Evolutionary conservation across 1,140 invertebrate genomes (phyloP).

Genomic region (Dinoponera quadriceps): DNA sequence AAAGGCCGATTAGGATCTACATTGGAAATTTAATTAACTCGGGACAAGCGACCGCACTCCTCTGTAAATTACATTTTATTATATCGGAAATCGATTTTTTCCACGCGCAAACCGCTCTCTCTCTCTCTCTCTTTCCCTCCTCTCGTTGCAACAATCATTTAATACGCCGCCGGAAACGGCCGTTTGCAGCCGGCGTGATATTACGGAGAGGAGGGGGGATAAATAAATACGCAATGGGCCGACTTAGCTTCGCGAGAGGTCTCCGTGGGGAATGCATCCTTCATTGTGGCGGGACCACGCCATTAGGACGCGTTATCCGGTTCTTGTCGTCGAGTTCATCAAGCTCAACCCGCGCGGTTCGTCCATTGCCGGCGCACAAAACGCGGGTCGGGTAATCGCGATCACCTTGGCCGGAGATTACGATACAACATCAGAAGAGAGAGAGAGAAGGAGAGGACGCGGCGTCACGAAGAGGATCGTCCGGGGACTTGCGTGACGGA

Average conservation of each 20-base stretch:
- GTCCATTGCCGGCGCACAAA: background rate
- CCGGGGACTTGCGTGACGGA: slow-evolving; percentile 78
- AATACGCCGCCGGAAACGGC: slow-evolving; percentile 19
- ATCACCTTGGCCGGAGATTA: slow-evolving; percentile 49
- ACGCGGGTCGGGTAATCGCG: slow-evolving; percentile 14
- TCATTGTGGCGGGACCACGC: background rate
- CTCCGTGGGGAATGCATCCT: slow-evolving; percentile 37
- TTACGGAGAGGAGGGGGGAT: background rate
- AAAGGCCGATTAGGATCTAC: slow-evolving; percentile 49
- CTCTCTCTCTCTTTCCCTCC: background rate
- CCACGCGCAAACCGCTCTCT: background rate
- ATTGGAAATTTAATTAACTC: slow-evolving; percentile 50
- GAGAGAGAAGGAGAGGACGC: background rate
- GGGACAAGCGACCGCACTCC: background rate
- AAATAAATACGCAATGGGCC: slow-evolving; percentile 20
- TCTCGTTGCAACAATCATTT: slow-evolving; percentile 13
- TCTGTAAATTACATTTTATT: slow-evolving; percentile 54
- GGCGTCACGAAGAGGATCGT: slow-evolving; percentile 29
- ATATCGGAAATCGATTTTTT: slow-evolving; percentile 52
- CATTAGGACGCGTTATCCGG: background rate
- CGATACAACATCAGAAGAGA: background rate
- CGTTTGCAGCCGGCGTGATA: slow-evolving; percentile 28
- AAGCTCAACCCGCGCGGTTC: background rate
- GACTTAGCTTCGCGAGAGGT: slow-evolving; percentile 18
- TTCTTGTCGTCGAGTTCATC: slow-evolving; percentile 23